Conservation (phyloP, 2,113 vertebrate species). For the Anser brachyrhynchus region DNA sequence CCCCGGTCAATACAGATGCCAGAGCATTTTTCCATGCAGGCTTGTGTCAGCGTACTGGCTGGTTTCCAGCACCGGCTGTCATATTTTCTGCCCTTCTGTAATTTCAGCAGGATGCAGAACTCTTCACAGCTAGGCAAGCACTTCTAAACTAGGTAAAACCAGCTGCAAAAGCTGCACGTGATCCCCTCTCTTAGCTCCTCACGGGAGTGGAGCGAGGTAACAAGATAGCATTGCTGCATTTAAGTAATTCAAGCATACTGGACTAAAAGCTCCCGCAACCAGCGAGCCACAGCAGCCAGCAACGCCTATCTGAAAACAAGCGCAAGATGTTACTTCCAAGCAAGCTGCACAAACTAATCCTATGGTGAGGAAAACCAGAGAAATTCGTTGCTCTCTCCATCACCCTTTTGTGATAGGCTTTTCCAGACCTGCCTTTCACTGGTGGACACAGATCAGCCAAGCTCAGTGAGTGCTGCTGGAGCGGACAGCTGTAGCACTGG, state of each 20-base stretch:
- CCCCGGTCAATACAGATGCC: not conserved
- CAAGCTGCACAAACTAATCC: accelerated
- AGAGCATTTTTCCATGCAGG: not conserved
- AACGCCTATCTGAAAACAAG: accelerated
- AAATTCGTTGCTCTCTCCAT: not conserved
- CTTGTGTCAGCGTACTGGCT: not conserved
- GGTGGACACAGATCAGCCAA: not conserved
- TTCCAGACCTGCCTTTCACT: not conserved
- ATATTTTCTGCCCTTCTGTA: conserved; percentile 49
- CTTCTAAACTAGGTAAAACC: not conserved
- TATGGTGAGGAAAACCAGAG: accelerated
- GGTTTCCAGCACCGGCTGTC: not conserved
- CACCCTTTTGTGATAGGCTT: not conserved
- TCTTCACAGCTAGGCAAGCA: not conserved
- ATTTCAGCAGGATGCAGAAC: conserved; percentile 38
- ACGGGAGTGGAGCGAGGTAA: not conserved
- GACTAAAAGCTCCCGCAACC: not conserved
- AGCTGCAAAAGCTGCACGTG: not conserved
- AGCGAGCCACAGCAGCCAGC: not conserved
- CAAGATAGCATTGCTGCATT: not conserved
- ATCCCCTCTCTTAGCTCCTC: not conserved
- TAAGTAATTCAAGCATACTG: accelerated
- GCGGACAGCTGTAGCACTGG: accelerated
- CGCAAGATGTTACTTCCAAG: too few species aligned
- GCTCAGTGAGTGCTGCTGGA: not conserved